Evolutionary conservation across 2,113 vertebrate genomes (phyloP).

Genomic region (Engystomops pustulosus): DNA sequence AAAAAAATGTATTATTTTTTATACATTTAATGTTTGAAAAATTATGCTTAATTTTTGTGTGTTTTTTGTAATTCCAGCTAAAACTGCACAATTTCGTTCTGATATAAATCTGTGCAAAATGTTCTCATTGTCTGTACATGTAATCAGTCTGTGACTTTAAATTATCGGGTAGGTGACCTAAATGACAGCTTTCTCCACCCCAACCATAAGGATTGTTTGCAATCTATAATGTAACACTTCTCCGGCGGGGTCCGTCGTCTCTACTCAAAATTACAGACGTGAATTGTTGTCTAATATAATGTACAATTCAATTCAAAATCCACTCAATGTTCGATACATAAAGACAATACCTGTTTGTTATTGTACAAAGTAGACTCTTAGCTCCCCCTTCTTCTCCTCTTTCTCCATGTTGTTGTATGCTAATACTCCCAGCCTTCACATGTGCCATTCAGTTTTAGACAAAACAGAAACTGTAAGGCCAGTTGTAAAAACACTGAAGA

Average conservation of each 20-base stretch:
- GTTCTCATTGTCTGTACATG: too few species aligned
- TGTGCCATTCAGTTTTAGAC: constrained; percentile 30
- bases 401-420: constrained; percentile 28
- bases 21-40: too few species aligned
- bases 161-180: too few species aligned
- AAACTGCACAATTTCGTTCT: too few species aligned
- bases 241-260: not conserved
- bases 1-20: too few species aligned
- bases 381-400: too few species aligned
- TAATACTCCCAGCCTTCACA: constrained; percentile 1
- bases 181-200: too few species aligned
- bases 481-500: constrained; percentile 73
- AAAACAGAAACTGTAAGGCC: constrained; percentile 58
- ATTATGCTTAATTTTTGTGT: too few species aligned
- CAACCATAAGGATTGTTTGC: too few species aligned
- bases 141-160: too few species aligned
- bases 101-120: too few species aligned
- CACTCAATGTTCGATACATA: not conserved
- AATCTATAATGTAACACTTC: not conserved
- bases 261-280: not conserved
- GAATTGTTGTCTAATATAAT: constrained; percentile 1
- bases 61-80: too few species aligned
- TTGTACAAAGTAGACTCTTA: not conserved
- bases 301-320: not conserved
- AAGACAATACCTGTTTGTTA: not conserved